A percentile compares a stretch with the other conserved stretches of the same genome.
Conservation (phyloP, 2,888 invertebrate species). For the Lepidocyrtinus sp. region DNA sequence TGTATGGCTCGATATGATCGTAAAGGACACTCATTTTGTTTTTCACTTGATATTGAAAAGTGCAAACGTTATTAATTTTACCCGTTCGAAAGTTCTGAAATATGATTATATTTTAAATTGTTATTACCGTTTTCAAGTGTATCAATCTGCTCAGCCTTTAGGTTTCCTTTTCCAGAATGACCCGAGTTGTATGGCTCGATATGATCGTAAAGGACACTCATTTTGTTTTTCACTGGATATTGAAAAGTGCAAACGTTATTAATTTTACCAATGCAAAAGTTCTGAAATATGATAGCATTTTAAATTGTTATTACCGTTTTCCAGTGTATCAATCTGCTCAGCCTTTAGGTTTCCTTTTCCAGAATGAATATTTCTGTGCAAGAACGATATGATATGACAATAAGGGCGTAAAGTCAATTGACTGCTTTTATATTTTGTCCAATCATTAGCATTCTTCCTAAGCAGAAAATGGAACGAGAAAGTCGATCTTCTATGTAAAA, state of each 20-base stretch:
- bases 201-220: not conserved
- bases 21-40: constrained; percentile 31
- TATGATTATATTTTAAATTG: no score
- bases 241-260: not conserved
- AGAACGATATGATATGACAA: not conserved
- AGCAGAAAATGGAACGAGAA: no score
- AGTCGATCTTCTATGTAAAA: not conserved
- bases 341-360: not conserved
- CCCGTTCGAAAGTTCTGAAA: not conserved
- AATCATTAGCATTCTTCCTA: no score
- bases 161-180: not conserved
- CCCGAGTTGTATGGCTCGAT: not conserved
- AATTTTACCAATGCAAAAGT: not conserved
- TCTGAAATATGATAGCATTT: no score
- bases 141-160: not conserved
- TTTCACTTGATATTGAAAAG: not conserved
- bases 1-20: constrained; percentile 50
- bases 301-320: not conserved
- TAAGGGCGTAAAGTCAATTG: not conserved
- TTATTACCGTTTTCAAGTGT: no score
- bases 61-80: not conserved
- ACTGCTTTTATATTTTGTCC: not conserved
- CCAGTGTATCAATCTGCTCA: not conserved
- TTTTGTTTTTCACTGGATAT: not conserved
- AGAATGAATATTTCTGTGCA: not conserved